Percentiles rank a stretch among this genome's conserved stretches.
Conservation (phyloP, 2,888 invertebrate genomes). For the Julus scanicus region DNA sequence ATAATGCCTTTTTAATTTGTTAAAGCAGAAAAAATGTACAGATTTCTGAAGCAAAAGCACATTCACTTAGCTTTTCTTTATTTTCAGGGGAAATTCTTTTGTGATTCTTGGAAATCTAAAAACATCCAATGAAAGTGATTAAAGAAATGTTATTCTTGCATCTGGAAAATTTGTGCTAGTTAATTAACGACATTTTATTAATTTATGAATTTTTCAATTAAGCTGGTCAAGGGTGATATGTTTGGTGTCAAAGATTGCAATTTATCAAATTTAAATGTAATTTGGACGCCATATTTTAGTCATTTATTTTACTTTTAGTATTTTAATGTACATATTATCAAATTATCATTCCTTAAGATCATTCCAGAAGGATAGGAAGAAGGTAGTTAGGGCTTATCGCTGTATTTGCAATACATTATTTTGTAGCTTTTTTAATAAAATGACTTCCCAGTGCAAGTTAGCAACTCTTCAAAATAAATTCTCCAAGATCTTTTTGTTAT, state of each 20-base stretch:
- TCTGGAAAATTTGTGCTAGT: not conserved
- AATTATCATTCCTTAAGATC: not conserved
- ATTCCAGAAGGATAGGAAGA: no score
- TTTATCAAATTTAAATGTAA: no score
- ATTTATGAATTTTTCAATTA: no score
- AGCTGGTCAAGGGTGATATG: no score
- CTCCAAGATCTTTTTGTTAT: conserved; percentile 19
- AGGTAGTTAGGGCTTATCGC: not conserved
- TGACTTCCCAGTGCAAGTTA: not conserved
- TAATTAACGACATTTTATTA: not conserved
- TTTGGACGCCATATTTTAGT: no score
- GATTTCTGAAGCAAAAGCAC: conserved; percentile 3
- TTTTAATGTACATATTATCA: no score
- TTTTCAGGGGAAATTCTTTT: conserved; percentile 36
- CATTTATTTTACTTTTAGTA: no score
- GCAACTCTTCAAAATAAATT: not conserved
- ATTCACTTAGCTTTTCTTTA: conserved; percentile 37
- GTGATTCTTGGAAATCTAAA: conserved; percentile 34
- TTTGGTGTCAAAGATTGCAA: no score
- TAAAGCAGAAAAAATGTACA: not conserved
- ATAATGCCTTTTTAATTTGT: not conserved
- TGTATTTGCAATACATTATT: not conserved
- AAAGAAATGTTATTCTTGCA: not conserved
- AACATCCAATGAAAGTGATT: not conserved
- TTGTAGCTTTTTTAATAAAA: not conserved